Evolutionary conservation across 1,140 invertebrate genomes (phyloP), one percentile per base, ranked within the genome.

Genomic region (Macrobrachium nipponense): DNA sequence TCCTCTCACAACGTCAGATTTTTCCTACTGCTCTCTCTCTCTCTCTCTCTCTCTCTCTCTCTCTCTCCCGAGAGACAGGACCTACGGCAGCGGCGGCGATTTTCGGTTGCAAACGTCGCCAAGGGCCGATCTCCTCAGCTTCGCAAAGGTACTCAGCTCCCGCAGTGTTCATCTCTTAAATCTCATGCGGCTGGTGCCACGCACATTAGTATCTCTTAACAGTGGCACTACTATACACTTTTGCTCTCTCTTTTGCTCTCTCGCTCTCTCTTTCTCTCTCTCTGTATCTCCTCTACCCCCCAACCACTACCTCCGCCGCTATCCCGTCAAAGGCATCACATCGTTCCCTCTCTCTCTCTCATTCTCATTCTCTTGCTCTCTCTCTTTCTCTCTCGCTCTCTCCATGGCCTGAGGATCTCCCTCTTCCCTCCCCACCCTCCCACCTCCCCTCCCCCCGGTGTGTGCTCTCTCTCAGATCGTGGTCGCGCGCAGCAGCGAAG

Each of bases 401-500:
- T 81, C 80, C 51, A 61, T 81, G 62, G 44, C 66, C 68, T 51
- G 8, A 51, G 18, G 51, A 64, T 73, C 66, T 60, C 44, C 70
- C 80, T 82, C 80, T 73, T 43, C 70, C 80, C 70, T 58, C 70
- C 80, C 70, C 80, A 73, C 80, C 60, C 66, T 82, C 80, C 18
- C 75, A 59, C 12, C 75, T 23, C 76, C 77, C 58, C 77, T 44
- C 10, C 18, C 51, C 76, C 59, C 20, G 15, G 44, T 20, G 44
- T 73, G 23, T 44, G 18, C 18, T 27, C 76, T 11, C 60, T 36
- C 77, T 61, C 77, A 61, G 77, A 36, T 60, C 61, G 59, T 80
- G 78, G 78, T 66, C 61, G 78, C 78, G 78, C 78, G 78, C 78
- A 80, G 43, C 78, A 80, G 78, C 59, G 58, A 62, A 80, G 78